Conservation (phyloP, 2,797 vertebrate species). For the Salmo trutta region DNA sequence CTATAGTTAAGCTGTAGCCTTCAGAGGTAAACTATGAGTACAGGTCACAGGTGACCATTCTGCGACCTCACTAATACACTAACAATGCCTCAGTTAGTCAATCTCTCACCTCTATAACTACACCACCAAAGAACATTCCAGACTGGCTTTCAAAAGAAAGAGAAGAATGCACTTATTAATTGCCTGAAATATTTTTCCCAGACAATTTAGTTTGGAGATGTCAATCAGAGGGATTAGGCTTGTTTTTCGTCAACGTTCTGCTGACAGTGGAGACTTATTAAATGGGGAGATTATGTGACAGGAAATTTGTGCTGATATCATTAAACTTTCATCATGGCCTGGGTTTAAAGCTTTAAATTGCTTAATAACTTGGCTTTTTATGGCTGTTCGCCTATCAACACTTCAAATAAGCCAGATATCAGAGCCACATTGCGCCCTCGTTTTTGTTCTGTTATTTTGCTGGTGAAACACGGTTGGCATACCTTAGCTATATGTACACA, state of each 20-base stretch:
- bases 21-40: not conserved
- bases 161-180: slow-evolving; percentile 61
- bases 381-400: slow-evolving; percentile 71
- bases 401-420: slow-evolving; percentile 71
- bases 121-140: slow-evolving; percentile 46
- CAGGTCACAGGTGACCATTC: slow-evolving; percentile 38
- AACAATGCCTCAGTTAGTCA: slow-evolving; percentile 1
- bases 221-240: slow-evolving; percentile 69
- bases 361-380: slow-evolving; percentile 72
- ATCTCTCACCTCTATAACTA: slow-evolving; percentile 15
- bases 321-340: slow-evolving; percentile 74
- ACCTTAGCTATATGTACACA: slow-evolving; percentile 2
- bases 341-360: slow-evolving; percentile 75
- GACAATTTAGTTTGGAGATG: slow-evolving; percentile 56
- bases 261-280: slow-evolving; percentile 68
- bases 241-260: slow-evolving; percentile 56
- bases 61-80: slow-evolving; percentile 38
- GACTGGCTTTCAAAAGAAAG: slow-evolving; percentile 53
- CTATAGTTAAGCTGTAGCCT: no score
- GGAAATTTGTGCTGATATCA: slow-evolving; percentile 76
- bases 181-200: slow-evolving; percentile 59
- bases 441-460: slow-evolving; percentile 6
- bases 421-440: slow-evolving; percentile 32
- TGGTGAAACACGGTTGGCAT: slow-evolving; percentile 24
- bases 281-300: slow-evolving; percentile 72